Evolutionary conservation across 2,888 invertebrate genomes (phyloP).

Genomic region (Drosophila testacea): DNA sequence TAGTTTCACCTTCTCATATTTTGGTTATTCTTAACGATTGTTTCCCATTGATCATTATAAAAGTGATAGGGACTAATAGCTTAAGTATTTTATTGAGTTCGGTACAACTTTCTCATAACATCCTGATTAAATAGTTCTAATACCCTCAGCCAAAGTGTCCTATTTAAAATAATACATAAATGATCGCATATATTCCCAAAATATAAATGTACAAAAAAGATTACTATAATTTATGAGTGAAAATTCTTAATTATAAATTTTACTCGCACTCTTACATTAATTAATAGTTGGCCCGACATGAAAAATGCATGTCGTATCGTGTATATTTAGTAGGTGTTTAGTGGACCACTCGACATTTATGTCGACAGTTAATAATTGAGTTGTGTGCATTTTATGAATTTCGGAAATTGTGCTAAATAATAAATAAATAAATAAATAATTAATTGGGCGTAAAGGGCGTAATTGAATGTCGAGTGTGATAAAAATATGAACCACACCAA

Average conservation of each 20-base stretch:
- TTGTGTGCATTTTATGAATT: slow-evolving; percentile 30
- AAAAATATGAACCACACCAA: slow-evolving; percentile 2
- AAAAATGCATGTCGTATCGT: slow-evolving; percentile 41
- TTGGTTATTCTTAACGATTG: too few species aligned
- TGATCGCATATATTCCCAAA: neutral
- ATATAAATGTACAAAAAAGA: slow-evolving; percentile 34
- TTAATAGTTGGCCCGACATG: slow-evolving; percentile 61
- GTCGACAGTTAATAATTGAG: slow-evolving; percentile 64
- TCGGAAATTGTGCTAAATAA: slow-evolving; percentile 18
- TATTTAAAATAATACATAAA: neutral
- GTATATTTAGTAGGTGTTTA: slow-evolving; percentile 55
- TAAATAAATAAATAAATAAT: slow-evolving; percentile 41
- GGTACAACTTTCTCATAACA: too few species aligned
- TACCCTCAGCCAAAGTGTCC: too few species aligned
- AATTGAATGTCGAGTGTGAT: slow-evolving; percentile 34
- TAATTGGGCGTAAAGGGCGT: slow-evolving; percentile 53
- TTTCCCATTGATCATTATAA: too few species aligned
- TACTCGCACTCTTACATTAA: slow-evolving; percentile 45
- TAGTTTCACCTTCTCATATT: too few species aligned
- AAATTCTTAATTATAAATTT: slow-evolving; percentile 56
- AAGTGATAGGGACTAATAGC: too few species aligned
- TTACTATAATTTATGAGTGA: slow-evolving; percentile 38
- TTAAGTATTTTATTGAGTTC: too few species aligned
- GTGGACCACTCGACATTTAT: slow-evolving; percentile 22
- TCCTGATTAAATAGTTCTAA: too few species aligned